Evolutionary conservation across 2,113 vertebrate species (phyloP), one percentile per base, ranked within the genome.

Genomic region (Epinephelus moara): DNA sequence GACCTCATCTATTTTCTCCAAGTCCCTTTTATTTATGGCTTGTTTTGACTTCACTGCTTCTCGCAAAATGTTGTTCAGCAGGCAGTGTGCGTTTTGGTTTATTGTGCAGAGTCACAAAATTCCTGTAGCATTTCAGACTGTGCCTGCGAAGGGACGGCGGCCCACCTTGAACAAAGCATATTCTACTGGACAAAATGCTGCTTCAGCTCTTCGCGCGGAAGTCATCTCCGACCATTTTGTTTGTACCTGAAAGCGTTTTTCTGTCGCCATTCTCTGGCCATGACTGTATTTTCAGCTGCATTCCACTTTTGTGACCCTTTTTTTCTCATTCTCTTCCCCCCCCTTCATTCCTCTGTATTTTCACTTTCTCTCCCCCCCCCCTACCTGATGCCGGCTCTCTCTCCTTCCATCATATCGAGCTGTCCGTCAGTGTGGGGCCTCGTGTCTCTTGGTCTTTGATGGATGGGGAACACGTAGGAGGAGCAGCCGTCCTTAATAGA

Each of bases 401-500:
- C 89, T 88, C 74, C 78, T 75, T 90, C 84, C 88, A 85, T 88
- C 87, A 89, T 86, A 85, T 86, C 75, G 78, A 92, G 90, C 91
- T 93, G 92, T 95, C 93, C 78, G 77, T 92, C 92, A 90, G 84
- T 42, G 76, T 73, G 77, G 69, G 82, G 89, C 86, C 74, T 68
- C 52, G 63, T 72, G 89, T 81, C 87, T 90, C 84, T 85, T 23
- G 11, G 70, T 81, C 84, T 91, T 88, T 96, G 95, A 96, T 95
- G 92, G 92, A 95, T 95, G 94, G 85, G 63, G 91, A 92, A 92
- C 95, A 93, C 91, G 93, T 94, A 88, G 94, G 90, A 91, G 93
- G 90, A 93, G 90, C 93, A 92, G 91, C 90, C 91, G 89, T 85
- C 93, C 92, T 91, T 96, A 95, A 96, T 95, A 94, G 95, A 95